phyloP scores from a whole-genome alignment of 2,888 invertebrate genomes.

The Anthophora plumipes region DNA sequence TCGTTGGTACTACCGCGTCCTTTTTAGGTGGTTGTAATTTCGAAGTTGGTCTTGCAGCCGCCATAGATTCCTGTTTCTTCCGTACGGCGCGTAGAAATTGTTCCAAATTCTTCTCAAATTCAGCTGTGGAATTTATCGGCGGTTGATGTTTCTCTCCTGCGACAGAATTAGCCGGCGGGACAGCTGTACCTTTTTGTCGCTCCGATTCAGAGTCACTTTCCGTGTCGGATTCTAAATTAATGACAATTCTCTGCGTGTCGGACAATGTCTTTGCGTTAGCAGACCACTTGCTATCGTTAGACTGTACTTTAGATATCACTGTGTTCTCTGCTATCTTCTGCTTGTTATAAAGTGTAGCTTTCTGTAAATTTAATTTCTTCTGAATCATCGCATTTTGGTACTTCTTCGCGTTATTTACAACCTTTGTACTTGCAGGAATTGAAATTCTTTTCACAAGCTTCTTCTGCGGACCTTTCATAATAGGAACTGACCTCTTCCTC shows the following conservation, averaged over 20 bases:
- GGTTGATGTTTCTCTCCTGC: constrained; percentile 30
- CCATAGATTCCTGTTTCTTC: constrained; percentile 78
- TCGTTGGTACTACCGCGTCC: constrained; percentile 35
- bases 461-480: constrained; percentile 62
- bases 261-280: constrained; percentile 66
- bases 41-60: constrained; percentile 54
- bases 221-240: constrained; percentile 79
- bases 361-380: constrained; percentile 75
- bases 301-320: constrained; percentile 67
- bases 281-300: constrained; percentile 64
- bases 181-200: constrained; percentile 14
- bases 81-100: constrained; percentile 80
- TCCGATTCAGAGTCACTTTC: constrained; percentile 79
- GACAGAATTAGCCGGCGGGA: constrained; percentile 12
- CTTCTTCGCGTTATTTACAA: constrained; percentile 80
- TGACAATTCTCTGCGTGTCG: constrained; percentile 76
- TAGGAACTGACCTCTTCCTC: constrained; percentile 61
- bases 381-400: constrained; percentile 77
- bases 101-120: constrained; percentile 82
- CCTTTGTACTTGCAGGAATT: constrained; percentile 76
- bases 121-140: constrained; percentile 70
- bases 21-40: constrained; percentile 39
- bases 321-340: constrained; percentile 62
- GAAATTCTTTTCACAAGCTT: constrained; percentile 74
- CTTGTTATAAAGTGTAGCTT: constrained; percentile 63